These are phyloP conservation scores for Echinarachnius parma DNA, from an alignment of 53 echinoderm and acorn worm species.

Conservation along the genomic window DNA sequence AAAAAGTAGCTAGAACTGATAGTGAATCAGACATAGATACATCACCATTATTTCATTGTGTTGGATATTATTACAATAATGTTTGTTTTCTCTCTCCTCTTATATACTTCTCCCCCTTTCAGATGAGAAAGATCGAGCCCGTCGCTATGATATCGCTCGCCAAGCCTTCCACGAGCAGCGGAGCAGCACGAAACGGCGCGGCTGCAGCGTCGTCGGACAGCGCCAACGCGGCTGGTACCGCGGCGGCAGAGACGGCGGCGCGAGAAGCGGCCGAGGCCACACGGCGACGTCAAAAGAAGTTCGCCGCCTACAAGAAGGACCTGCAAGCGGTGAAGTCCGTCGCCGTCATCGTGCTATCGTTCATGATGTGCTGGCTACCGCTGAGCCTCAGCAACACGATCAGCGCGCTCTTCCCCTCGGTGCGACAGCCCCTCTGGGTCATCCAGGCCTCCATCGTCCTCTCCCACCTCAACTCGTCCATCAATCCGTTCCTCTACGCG, in stretches of 20 bases:
- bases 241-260: constrained; percentile 2
- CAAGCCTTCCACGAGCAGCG: constrained; percentile 41
- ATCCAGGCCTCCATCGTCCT: constrained; percentile 42
- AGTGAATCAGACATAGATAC: too few relatives aligned
- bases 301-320: constrained; percentile 69
- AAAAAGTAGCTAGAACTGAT: too few relatives aligned
- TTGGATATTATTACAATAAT: too few relatives aligned
- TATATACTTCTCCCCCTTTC: background rate
- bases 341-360: constrained; percentile 69
- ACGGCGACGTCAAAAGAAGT: constrained; percentile 51
- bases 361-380: constrained; percentile 78
- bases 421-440: background rate
- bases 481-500: constrained; percentile 71
- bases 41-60: too few relatives aligned
- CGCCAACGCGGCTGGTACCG: background rate
- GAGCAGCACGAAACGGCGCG: background rate
- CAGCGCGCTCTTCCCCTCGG: constrained; percentile 36
- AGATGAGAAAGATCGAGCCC: constrained; percentile 54
- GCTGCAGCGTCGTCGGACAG: background rate
- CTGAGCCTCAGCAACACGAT: constrained; percentile 64
- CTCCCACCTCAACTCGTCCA: constrained; percentile 63
- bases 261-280: constrained; percentile 28
- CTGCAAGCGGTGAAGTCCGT: constrained; percentile 72
- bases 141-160: background rate
- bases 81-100: background rate